These are phyloP conservation scores for Hydrocynus forskahlii DNA, from an alignment of 2,797 vertebrate species.

Conservation along the genomic window DNA sequence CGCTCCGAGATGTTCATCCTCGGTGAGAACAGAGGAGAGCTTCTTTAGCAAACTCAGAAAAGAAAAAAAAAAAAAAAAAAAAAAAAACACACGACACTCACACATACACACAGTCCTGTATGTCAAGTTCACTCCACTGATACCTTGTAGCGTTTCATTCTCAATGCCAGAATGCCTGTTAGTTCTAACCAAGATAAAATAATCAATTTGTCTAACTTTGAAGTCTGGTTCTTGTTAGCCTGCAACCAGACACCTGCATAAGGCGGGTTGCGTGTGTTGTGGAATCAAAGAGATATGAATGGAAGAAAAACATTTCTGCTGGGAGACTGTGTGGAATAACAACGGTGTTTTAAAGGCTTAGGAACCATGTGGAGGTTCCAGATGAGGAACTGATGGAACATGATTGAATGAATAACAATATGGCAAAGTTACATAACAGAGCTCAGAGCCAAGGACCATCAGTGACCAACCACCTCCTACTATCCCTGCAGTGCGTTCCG, in stretches of 20 bases:
- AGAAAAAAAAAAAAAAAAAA: slow-evolving; percentile 8
- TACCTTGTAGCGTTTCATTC: slow-evolving; percentile 28
- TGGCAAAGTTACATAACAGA: neutral
- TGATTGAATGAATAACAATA: slow-evolving; percentile 16
- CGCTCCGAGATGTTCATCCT: slow-evolving; percentile 35
- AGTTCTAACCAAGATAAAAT: slow-evolving; percentile 38
- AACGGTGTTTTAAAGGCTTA: slow-evolving; percentile 35
- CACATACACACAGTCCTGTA: slow-evolving; percentile 5
- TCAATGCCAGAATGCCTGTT: slow-evolving; percentile 18
- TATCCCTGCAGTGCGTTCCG: slow-evolving; percentile 3
- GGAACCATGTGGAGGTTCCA: slow-evolving; percentile 22
- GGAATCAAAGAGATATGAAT: slow-evolving; percentile 43
- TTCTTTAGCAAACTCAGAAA: slow-evolving; percentile 23
- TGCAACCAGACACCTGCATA: slow-evolving; percentile 34
- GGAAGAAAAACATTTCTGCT: slow-evolving; percentile 29
- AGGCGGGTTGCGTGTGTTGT: slow-evolving; percentile 22
- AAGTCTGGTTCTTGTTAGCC: slow-evolving; percentile 49
- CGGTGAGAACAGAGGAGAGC: slow-evolving; percentile 27
- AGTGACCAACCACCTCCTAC: slow-evolving; percentile 20
- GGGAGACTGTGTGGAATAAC: slow-evolving; percentile 22
- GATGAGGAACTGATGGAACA: slow-evolving; percentile 37
- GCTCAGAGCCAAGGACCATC: slow-evolving; percentile 18
- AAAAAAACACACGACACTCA: neutral
- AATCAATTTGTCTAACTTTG: slow-evolving; percentile 43
- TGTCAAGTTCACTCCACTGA: neutral